Conservation (phyloP, 2,797 vertebrate species). For the Neosilurus mollespiculum region DNA sequence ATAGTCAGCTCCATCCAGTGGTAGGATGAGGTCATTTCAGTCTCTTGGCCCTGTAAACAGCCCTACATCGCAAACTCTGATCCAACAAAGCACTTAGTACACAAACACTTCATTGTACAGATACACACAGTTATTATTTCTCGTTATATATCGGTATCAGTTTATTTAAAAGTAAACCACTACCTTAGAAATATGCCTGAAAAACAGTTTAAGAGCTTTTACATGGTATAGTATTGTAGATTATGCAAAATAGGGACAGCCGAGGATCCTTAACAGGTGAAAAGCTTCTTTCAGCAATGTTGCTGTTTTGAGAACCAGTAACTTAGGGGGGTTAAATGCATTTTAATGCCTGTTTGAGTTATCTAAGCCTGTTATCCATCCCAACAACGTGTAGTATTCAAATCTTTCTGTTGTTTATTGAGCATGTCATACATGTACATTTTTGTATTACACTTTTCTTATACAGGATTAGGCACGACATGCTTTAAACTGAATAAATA, state of each 20-base stretch:
- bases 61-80: not conserved
- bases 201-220: not conserved
- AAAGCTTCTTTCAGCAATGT: not conserved
- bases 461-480: too few species aligned
- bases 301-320: not conserved
- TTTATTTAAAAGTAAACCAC: not conserved
- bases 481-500: too few species aligned
- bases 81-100: not conserved
- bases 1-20: slow-evolving; percentile 38
- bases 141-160: not conserved
- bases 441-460: too few species aligned
- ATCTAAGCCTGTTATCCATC: not conserved
- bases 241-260: not conserved
- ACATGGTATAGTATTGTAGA: not conserved
- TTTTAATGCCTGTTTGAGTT: not conserved
- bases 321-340: not conserved
- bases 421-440: not conserved
- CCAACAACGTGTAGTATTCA: not conserved
- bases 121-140: not conserved
- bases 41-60: not conserved
- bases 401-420: not conserved
- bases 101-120: not conserved
- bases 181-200: not conserved
- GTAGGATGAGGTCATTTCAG: slow-evolving; percentile 10
- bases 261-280: not conserved